Base-by-base conservation (phyloP, 1,140 invertebrate species). In the Phocides pigmalion region DNA sequence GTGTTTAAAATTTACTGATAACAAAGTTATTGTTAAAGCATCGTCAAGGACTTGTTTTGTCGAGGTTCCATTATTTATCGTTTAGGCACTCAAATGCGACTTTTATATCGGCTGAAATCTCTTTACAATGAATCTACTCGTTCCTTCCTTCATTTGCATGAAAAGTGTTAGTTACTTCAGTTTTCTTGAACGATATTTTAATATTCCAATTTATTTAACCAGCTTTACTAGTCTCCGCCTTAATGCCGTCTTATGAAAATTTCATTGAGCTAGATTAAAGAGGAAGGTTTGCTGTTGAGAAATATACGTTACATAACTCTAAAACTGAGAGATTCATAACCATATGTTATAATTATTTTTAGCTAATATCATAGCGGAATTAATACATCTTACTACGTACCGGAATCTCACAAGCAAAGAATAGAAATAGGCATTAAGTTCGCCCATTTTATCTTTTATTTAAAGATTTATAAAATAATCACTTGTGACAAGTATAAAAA, bases 141-240 rank as follows among this genome's bases (percentile, higher is more conserved):
- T 73, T 62, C 49, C 32, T 72, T 67, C 68, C 77, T 79, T 84
- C 72, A 85, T 87, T 84, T 87, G 72, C 82, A 82, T 84, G 75
- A 87, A 84, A 81, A 81, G 79, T 83, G 76, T 78, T 53, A 53
- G 64, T 64, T n/a, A 51, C 67, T 78, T 75, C 65, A 71, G 73
- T 81, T 85, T 82, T 70, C 82, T 80, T 74, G 64, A 68, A 82
- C 73, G 76, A 76, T 69, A 65, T 79, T 85, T 85, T 81, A 84
- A 87, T 84, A 82, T 81, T 81, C 68, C 70, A 70, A 64, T 72
- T 79, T 73, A 74, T 74, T 80, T 74, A 79, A 76, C 68, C 59
- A 76, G 68, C 70, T 66, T 59, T 44, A 39, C 50, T 53, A 37
- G 58, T 56, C 49, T 68, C 59, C 67, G 67, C 68, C 73, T n/a